Percentiles rank a stretch among this genome's conserved stretches.
Evolutionary conservation across 2,797 vertebrate species (phyloP).

Genomic region (Propithecus perrieri): DNA sequence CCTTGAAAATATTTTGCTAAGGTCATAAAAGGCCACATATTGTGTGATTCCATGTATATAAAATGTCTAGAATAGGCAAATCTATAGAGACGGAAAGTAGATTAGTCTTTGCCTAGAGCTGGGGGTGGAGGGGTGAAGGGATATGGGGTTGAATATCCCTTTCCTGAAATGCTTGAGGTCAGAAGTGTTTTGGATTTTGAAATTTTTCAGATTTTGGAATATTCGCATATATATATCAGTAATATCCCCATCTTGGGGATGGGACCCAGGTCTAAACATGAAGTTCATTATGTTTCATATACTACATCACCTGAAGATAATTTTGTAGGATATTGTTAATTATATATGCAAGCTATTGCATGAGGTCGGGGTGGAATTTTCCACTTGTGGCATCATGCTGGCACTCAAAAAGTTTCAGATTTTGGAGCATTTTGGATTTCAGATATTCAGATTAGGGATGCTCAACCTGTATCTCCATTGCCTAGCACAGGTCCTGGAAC

Average conservation of each 20-base stretch:
- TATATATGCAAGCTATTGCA: background rate
- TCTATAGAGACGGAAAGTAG: background rate
- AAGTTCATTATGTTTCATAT: background rate
- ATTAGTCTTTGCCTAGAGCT: background rate
- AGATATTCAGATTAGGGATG: background rate
- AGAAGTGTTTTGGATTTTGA: background rate
- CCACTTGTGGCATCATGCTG: background rate
- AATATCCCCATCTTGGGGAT: background rate
- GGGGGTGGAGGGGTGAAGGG: background rate
- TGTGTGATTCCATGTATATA: background rate
- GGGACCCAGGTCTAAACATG: background rate
- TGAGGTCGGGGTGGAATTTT: background rate
- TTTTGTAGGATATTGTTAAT: background rate
- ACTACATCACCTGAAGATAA: background rate
- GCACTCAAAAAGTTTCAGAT: background rate
- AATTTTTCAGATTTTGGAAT: background rate
- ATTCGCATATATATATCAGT: background rate
- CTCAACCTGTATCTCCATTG: background rate
- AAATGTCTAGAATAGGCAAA: background rate
- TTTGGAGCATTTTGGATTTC: background rate
- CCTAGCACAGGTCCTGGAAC: background rate
- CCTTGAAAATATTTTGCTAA: background rate
- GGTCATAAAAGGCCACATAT: background rate
- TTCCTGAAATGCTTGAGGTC: background rate
- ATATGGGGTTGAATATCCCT: background rate